phyloP scores from a whole-genome alignment of 2,113 vertebrate species.

The Sphyrna mokarran region DNA sequence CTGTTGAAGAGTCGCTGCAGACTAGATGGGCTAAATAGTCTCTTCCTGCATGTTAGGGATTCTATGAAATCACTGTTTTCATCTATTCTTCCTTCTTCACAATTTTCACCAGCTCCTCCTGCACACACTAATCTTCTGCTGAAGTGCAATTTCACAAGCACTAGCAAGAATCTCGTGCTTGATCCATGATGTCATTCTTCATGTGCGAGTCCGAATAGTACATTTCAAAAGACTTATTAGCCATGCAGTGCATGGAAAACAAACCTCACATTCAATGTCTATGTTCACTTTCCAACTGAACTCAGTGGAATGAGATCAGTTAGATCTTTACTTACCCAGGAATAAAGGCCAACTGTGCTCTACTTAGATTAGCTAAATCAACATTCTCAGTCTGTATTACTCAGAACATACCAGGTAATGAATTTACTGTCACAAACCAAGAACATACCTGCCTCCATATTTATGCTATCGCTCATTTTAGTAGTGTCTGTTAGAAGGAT shows the following conservation, averaged over 20 bases:
- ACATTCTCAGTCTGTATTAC: neutral
- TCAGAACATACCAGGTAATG: neutral
- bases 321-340: neutral
- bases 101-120: neutral
- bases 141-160: neutral
- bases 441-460: neutral
- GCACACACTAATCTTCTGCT: neutral
- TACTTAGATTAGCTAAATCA: neutral
- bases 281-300: neutral
- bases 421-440: neutral
- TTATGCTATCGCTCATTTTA: neutral
- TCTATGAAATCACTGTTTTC: neutral
- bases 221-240: neutral
- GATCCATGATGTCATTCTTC: neutral
- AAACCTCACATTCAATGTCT: neutral
- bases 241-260: neutral
- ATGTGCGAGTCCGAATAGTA: neutral
- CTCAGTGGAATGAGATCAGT: neutral
- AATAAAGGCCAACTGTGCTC: neutral
- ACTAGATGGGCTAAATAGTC: no score
- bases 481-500: neutral
- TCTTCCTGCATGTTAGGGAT: no score
- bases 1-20: no score
- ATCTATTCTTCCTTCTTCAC: neutral
- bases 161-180: neutral